phyloP scores from a whole-genome alignment of 1,140 invertebrate species.

The Tribolium madens region DNA sequence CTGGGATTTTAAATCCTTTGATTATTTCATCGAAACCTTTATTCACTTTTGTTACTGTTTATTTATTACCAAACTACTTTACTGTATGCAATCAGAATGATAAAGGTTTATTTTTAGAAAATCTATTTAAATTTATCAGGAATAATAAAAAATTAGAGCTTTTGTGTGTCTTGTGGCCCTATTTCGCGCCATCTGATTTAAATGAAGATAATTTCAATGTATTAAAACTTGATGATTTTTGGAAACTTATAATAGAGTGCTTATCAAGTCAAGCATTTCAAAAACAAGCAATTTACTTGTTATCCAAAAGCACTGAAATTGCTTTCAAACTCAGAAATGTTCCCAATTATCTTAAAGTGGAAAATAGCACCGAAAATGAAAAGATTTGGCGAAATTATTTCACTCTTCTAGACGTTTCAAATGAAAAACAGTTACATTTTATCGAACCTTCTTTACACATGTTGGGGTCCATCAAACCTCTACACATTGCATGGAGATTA shows the following conservation, averaged over 20 bases:
- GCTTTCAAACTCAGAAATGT: neutral
- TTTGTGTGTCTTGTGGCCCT: constrained; percentile 29
- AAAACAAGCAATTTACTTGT: constrained; percentile 46
- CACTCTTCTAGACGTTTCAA: constrained; percentile 59
- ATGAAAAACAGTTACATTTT: constrained; percentile 63
- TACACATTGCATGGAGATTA: constrained; percentile 59
- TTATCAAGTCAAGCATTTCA: constrained; percentile 15
- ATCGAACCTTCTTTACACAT: constrained; percentile 58
- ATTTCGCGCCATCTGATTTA: constrained; percentile 22
- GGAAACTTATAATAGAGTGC: neutral
- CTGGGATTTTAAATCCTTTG: constrained; percentile 17
- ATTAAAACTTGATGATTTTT: constrained; percentile 27
- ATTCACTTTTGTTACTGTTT: neutral
- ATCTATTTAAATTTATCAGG: constrained; percentile 29
- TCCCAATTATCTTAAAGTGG: constrained; percentile 8
- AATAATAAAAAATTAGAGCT: constrained; percentile 40
- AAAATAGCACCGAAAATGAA: constrained; percentile 32
- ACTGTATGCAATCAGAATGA: neutral
- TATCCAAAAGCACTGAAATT: constrained; percentile 34
- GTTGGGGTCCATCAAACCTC: constrained; percentile 51
- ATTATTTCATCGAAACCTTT: constrained; percentile 24
- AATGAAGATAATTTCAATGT: constrained; percentile 26
- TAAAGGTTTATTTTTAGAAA: neutral
- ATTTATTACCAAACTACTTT: neutral
- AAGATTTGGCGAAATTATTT: constrained; percentile 60